These are phyloP conservation scores for Helicoverpa zea DNA, from an alignment of 1,140 invertebrate genomes.

Conservation along the genomic window DNA sequence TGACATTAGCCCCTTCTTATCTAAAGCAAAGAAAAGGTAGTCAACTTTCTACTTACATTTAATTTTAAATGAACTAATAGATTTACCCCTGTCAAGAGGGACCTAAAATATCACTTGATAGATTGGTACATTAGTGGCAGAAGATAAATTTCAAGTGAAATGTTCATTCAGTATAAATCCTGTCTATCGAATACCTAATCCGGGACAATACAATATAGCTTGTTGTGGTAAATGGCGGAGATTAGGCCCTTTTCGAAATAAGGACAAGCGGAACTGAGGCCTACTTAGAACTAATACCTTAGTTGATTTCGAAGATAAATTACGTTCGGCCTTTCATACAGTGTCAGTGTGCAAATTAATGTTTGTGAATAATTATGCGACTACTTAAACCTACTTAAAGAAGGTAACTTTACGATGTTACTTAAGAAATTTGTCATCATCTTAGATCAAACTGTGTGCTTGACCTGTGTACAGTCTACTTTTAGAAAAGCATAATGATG, in stretches of 20 bases:
- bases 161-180: slow-evolving; percentile 38
- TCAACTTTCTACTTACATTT: too few relatives aligned
- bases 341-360: neutral
- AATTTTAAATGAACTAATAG: neutral
- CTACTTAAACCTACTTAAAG: too few relatives aligned
- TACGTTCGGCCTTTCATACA: neutral
- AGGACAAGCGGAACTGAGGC: slow-evolving; percentile 1
- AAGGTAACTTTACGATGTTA: too few relatives aligned
- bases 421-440: too few relatives aligned
- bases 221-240: slow-evolving; percentile 46
- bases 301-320: slow-evolving; percentile 15
- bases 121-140: neutral
- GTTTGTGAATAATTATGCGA: neutral
- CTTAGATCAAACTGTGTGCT: too few relatives aligned
- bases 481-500: too few relatives aligned
- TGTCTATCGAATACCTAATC: slow-evolving; percentile 34
- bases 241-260: slow-evolving; percentile 45
- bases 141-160: slow-evolving; percentile 34
- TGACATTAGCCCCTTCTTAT: too few relatives aligned
- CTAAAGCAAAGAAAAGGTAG: too few relatives aligned
- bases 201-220: slow-evolving; percentile 17
- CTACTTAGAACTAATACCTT: slow-evolving; percentile 15
- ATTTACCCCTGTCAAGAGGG: neutral
- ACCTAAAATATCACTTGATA: slow-evolving; percentile 11
- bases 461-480: too few relatives aligned